A percentile compares a stretch with the other conserved stretches of the same genome.
These are phyloP conservation scores for Gobio occitaniae DNA, from an alignment of 2,797 vertebrate genomes.

Conservation along the genomic window DNA sequence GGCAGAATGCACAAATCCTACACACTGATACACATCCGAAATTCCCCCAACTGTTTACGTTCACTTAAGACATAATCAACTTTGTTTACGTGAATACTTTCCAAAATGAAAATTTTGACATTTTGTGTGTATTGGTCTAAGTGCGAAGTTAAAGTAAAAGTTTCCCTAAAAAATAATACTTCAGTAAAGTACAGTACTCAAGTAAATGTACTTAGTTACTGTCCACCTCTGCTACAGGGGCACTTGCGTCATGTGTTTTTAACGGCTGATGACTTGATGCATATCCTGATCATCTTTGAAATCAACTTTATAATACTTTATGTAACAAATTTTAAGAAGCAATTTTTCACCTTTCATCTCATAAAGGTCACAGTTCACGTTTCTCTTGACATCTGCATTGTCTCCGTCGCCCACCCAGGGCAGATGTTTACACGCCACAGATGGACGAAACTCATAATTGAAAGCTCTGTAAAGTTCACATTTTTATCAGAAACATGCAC, in stretches of 20 bases:
- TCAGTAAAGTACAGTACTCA: no score
- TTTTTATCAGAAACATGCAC: not conserved
- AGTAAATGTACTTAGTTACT: no score
- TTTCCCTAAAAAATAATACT: no score
- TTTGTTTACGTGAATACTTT: no score
- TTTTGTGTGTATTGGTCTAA: no score
- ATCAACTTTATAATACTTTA: not conserved
- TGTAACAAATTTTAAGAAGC: not conserved
- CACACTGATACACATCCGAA: no score
- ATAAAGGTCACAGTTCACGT: conserved; percentile 90
- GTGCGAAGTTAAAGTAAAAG: no score
- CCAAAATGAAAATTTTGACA: no score
- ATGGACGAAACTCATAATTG: conserved; percentile 85
- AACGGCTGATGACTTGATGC: not conserved
- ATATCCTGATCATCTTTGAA: not conserved
- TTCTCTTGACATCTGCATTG: conserved; percentile 83
- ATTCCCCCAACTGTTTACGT: no score
- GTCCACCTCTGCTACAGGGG: no score
- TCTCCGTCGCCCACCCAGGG: conserved; percentile 86
- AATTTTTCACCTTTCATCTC: conserved; percentile 90
- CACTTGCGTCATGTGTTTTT: not conserved
- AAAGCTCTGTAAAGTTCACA: conserved; percentile 82
- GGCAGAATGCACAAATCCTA: no score
- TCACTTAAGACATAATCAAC: no score
- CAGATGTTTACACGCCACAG: conserved; percentile 86